phyloP scores from a whole-genome alignment of 2,113 vertebrate species.

The Aspiorhynchus laticeps region DNA sequence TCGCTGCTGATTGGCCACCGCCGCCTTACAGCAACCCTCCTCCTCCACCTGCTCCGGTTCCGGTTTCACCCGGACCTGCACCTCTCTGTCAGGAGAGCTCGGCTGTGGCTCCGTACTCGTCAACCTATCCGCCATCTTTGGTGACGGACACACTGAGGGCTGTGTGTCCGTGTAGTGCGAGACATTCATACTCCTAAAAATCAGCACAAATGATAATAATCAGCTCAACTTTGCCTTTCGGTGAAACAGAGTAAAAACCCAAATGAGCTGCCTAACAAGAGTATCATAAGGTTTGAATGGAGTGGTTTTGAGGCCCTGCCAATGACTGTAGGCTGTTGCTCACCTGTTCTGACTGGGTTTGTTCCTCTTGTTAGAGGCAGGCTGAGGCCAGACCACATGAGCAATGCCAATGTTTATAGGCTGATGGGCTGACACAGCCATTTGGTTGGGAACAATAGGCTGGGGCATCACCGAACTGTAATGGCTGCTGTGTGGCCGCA shows the following conservation, averaged over 20 bases:
- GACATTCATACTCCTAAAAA: constrained; percentile 80
- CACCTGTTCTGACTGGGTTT: constrained; percentile 90
- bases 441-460: constrained; percentile 89
- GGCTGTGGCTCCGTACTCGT: constrained; percentile 68
- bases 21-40: constrained; percentile 73
- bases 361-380: constrained; percentile 84
- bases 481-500: constrained; percentile 84
- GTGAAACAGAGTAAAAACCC: background rate
- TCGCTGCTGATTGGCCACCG: constrained; percentile 68
- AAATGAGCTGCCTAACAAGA: background rate
- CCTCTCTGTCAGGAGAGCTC: constrained; percentile 47
- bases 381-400: constrained; percentile 96
- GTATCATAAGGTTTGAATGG: background rate
- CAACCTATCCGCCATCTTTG: constrained; percentile 81
- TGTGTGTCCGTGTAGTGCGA: constrained; percentile 83
- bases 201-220: constrained; percentile 21
- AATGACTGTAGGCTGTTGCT: background rate
- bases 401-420: constrained; percentile 95
- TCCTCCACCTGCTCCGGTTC: constrained; percentile 72
- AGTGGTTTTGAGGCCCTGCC: background rate
- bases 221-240: background rate
- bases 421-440: constrained; percentile 91
- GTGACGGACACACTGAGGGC: constrained; percentile 81
- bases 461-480: constrained; percentile 88
- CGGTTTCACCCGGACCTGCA: constrained; percentile 68